Evolutionary conservation across 2,888 invertebrate species (phyloP), one percentile per base, ranked within the genome.

Genomic region (Unio delphinus): DNA sequence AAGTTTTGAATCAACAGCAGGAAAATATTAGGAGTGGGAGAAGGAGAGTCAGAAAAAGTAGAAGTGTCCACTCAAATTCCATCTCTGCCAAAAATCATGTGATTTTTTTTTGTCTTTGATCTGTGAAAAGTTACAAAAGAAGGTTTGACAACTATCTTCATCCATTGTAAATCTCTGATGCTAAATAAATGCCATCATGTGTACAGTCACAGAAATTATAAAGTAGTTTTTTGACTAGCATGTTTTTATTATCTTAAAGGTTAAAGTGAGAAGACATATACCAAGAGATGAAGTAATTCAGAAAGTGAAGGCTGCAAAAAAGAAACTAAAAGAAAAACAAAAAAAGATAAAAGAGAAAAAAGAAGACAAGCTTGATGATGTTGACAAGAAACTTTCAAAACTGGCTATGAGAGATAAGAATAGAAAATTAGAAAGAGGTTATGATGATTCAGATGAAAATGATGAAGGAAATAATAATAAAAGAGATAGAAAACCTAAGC

Each of bases 241-340:
- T 18, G 34, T 17, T 11, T 1, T 69, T 54, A 23, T 69, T 54
- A 23, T 57, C 15, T 61, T 17, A 11, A 45, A 87, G 87, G 80
- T 86, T 4, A 81, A 73, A 45, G 73, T 86, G 8, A 81, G 75
- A 65, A 76, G 82, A 69, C 81, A 82, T 60, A 72, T 86, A 7
- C 74, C 79, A 30, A 79, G 76, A 64, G 74, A 77, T 30, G 85
- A 87, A 65, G 78, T 80, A 15, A 69, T 62, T 11, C 78, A 80
- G 57, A 73, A 79, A 64, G 61, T 85, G 58, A 78, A 75, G 26
- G 75, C 75, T 30, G 76, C 77, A 67, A 83, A 80, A 75, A 80
- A 82, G 67, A 73, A 72, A 61, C 61, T 74, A 55, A 77, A 79
- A 62, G 62, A 68, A 61, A 67, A 67, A 34, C 65, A 69, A 63